Evolutionary conservation across 2,888 invertebrate species (phyloP).

Genomic region (Drosophila colorata): DNA sequence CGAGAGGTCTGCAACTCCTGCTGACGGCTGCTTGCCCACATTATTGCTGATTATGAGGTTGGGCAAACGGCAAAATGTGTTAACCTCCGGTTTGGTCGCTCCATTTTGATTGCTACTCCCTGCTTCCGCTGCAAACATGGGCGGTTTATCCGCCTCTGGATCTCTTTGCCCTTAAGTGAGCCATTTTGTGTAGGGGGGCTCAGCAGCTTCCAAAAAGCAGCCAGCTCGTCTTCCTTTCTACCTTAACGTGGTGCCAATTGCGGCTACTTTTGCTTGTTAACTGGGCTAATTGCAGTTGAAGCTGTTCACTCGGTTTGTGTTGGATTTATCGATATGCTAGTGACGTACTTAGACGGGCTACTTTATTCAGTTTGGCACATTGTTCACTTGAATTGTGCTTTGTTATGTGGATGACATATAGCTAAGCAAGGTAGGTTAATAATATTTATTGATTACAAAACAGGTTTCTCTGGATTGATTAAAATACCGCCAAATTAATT

Average conservation of each 20-base stretch:
- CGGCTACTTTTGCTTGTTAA: constrained; percentile 58
- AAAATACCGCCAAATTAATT: constrained; percentile 90
- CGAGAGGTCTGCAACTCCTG: constrained; percentile 22
- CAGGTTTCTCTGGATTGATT: constrained; percentile 90
- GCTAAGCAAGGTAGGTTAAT: too few species aligned
- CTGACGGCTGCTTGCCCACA: constrained; percentile 35
- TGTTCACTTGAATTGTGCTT: background rate
- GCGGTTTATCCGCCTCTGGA: constrained; percentile 19
- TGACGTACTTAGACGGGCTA: background rate
- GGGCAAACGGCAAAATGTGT: constrained; percentile 64
- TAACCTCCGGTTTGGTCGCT: constrained; percentile 57
- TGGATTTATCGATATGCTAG: constrained; percentile 39
- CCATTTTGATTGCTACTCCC: constrained; percentile 46
- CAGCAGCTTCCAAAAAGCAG: constrained; percentile 10
- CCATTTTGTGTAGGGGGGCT: constrained; percentile 17
- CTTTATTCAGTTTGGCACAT: constrained; percentile 7
- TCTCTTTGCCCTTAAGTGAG: constrained; percentile 44
- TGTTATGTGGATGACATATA: too few species aligned
- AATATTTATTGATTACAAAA: constrained; percentile 89
- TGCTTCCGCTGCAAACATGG: constrained; percentile 1
- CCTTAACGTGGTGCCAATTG: constrained; percentile 64
- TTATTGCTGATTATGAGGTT: constrained; percentile 67
- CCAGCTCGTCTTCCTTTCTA: constrained; percentile 47
- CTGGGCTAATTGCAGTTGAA: constrained; percentile 68
- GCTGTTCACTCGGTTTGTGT: constrained; percentile 19